Conservation (phyloP, 2,888 invertebrate species). For the Ganaspis brasiliensis region DNA sequence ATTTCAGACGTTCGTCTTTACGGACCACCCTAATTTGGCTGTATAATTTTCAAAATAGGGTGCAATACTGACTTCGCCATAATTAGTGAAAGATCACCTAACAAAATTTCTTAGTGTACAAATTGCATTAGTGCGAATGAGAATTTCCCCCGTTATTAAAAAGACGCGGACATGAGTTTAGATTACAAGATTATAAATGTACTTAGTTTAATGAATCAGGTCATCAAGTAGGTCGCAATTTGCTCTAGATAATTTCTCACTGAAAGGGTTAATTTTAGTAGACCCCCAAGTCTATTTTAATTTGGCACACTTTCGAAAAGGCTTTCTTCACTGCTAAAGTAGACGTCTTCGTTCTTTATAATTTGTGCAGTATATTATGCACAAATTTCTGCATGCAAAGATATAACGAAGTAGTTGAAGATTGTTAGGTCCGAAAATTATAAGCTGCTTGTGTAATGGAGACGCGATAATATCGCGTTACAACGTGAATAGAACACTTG, state of each 20-base stretch:
- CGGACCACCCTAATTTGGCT: too few relatives aligned
- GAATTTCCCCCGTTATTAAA: too few relatives aligned
- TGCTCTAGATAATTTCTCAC: slow-evolving; percentile 15
- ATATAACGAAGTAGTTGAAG: slow-evolving; percentile 45
- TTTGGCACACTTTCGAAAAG: slow-evolving; percentile 28
- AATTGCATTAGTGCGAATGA: too few relatives aligned
- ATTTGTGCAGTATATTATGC: not conserved
- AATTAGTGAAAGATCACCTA: too few relatives aligned
- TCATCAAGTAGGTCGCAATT: slow-evolving; percentile 33
- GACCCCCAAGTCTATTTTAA: slow-evolving; percentile 9
- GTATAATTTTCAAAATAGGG: too few relatives aligned
- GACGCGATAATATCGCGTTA: slow-evolving; percentile 48
- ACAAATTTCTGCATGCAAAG: not conserved
- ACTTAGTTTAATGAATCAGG: slow-evolving; percentile 19
- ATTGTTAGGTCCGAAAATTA: slow-evolving; percentile 48
- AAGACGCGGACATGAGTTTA: too few relatives aligned
- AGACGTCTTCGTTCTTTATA: not conserved
- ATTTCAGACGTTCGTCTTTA: too few relatives aligned
- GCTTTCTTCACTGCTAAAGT: not conserved
- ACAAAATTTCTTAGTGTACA: too few relatives aligned
- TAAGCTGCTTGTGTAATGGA: slow-evolving; percentile 47
- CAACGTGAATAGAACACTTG: slow-evolving; percentile 50
- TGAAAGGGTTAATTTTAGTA: slow-evolving; percentile 36
- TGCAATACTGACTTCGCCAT: too few relatives aligned
- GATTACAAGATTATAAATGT: not conserved